Evolutionary conservation across 2,888 invertebrate genomes (phyloP).

Genomic region (Dynastes hyllus): DNA sequence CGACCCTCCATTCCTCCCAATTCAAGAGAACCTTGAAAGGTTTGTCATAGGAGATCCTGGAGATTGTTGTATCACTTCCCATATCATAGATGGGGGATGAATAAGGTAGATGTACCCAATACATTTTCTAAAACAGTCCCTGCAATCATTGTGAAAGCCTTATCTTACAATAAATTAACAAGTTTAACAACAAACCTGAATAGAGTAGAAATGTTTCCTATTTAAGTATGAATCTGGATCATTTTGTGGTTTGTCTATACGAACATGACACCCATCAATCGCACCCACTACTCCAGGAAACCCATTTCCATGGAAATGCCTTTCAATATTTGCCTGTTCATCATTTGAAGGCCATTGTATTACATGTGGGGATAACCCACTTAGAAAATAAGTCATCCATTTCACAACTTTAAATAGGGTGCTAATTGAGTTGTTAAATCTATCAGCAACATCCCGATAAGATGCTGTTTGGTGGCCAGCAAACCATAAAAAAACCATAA

Average conservation of each 20-base stretch:
- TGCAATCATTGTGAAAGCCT: no score
- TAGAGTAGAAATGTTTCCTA: conserved; percentile 52
- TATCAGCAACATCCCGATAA: conserved; percentile 54
- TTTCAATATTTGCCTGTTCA: conserved; percentile 45
- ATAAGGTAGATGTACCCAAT: not conserved
- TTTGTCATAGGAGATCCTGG: no score
- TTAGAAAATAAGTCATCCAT: conserved; percentile 45
- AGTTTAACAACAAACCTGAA: conserved; percentile 33
- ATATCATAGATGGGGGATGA: not conserved
- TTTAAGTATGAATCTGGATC: conserved; percentile 55
- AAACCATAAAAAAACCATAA: conserved; percentile 46
- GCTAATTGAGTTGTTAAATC: conserved; percentile 52
- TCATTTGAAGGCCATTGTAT: conserved; percentile 51
- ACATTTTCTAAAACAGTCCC: not conserved
- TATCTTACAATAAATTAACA: no score
- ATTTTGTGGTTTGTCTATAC: conserved; percentile 52
- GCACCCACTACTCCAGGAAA: conserved; percentile 30
- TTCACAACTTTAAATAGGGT: conserved; percentile 45
- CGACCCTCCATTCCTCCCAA: no score
- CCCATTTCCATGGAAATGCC: conserved; percentile 42
- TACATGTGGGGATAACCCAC: conserved; percentile 49
- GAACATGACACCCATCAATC: conserved; percentile 55
- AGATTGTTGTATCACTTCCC: no score
- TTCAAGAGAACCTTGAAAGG: no score
- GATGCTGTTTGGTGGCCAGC: conserved; percentile 51